Percentiles rank a stretch among this genome's conserved stretches.
Evolutionary conservation across 1,140 invertebrate species (phyloP).

Genomic region (Ruditapes philippinarum): DNA sequence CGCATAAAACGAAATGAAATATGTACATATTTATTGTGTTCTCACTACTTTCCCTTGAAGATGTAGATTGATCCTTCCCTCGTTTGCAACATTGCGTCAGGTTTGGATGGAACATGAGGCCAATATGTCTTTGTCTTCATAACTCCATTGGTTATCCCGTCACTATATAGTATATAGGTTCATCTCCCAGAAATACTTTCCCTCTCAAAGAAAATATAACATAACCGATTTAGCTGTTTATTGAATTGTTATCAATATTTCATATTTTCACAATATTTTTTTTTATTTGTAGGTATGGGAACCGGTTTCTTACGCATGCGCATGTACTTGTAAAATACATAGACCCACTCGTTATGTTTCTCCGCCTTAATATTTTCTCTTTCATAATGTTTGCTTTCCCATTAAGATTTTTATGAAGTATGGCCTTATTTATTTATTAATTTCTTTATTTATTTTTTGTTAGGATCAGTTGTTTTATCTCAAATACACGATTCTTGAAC

Average conservation of each 20-base stretch:
- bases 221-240: too few species aligned
- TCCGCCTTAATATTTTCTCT: background rate
- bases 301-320: background rate
- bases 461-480: too few species aligned
- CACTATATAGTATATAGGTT: background rate
- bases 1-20: too few species aligned
- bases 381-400: too few species aligned
- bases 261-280: too few species aligned
- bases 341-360: background rate
- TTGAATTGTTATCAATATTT: too few species aligned
- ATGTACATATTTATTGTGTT: too few species aligned
- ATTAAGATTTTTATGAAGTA: too few species aligned
- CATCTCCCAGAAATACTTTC: conserved; percentile 45
- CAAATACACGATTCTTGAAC: too few species aligned
- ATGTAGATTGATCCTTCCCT: conserved; percentile 18
- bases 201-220: too few species aligned
- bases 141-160: background rate
- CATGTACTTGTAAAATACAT: background rate
- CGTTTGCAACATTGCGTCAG: conserved; percentile 32
- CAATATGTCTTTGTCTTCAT: conserved; percentile 34
- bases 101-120: conserved; percentile 1
- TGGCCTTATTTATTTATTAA: too few species aligned
- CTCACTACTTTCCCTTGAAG: conserved; percentile 29
- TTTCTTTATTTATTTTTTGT: too few species aligned
- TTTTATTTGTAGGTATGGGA: background rate